Conservation (phyloP, 2,888 invertebrate genomes). For the Macrosoma leucophasiata region DNA sequence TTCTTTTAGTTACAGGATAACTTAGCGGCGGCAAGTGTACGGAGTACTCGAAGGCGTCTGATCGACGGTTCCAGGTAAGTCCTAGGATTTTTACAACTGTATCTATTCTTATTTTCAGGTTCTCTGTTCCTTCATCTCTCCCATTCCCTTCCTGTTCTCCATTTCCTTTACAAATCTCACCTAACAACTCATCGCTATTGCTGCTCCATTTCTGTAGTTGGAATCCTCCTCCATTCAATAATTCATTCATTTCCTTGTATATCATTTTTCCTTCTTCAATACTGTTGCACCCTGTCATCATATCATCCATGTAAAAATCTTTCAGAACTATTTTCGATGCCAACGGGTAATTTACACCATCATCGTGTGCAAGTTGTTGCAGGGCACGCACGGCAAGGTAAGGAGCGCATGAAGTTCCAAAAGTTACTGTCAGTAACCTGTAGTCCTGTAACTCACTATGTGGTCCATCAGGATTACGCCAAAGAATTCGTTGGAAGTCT, state of each 20-base stretch:
- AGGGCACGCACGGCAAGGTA: slow-evolving; percentile 21
- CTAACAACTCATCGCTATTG: slow-evolving; percentile 15
- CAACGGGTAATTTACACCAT: slow-evolving; percentile 15
- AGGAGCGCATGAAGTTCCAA: slow-evolving; percentile 22
- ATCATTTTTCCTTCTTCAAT: slow-evolving; percentile 19
- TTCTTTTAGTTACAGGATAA: slow-evolving; percentile 16
- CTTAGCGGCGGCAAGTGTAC: slow-evolving; percentile 17
- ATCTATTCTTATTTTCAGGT: slow-evolving; percentile 21
- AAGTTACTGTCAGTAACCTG: slow-evolving; percentile 18
- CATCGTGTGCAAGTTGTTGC: slow-evolving; percentile 20
- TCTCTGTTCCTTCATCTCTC: slow-evolving; percentile 3
- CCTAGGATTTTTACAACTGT: slow-evolving; percentile 23
- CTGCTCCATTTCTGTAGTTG: slow-evolving; percentile 27
- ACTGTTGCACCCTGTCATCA: slow-evolving; percentile 22
- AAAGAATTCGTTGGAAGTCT: slow-evolving; percentile 20
- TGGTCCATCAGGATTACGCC: slow-evolving; percentile 17
- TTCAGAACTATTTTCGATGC: slow-evolving; percentile 9
- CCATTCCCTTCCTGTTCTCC: slow-evolving; percentile 5
- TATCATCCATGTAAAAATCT: slow-evolving; percentile 24
- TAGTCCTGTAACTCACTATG: slow-evolving; percentile 8
- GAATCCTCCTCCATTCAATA: slow-evolving; percentile 30
- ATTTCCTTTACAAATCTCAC: slow-evolving; percentile 4
- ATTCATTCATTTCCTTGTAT: slow-evolving; percentile 22
- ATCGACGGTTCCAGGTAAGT: slow-evolving; percentile 11
- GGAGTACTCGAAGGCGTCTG: slow-evolving; percentile 10